Percentiles rank a stretch among this genome's conserved stretches.
Evolutionary conservation across 23 tunicate species (phyloP).

Genomic region (Pegea sp.): DNA sequence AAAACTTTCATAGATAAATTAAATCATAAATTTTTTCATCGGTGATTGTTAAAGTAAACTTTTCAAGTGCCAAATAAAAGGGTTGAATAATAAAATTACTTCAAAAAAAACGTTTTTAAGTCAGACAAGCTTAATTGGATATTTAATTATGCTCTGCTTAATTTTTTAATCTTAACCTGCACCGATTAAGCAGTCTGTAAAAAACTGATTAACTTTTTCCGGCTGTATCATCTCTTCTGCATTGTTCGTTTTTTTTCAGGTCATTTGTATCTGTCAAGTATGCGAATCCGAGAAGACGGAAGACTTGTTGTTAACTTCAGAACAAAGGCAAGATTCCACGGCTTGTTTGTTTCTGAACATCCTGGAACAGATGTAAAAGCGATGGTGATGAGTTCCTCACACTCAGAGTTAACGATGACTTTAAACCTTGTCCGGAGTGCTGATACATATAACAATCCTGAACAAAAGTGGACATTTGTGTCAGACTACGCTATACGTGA

Average conservation of each 20-base stretch:
- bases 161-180: too few species aligned
- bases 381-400: constrained; percentile 73
- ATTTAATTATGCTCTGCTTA: too few species aligned
- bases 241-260: constrained; percentile 38
- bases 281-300: constrained; percentile 91
- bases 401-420: constrained; percentile 58
- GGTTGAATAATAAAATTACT: too few species aligned
- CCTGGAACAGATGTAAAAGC: constrained; percentile 46
- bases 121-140: too few species aligned
- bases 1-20: too few species aligned
- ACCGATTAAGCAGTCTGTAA: too few species aligned
- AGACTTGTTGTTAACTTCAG: constrained; percentile 83
- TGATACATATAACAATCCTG: constrained; percentile 72
- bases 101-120: too few species aligned
- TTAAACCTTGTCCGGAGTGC: constrained; percentile 51
- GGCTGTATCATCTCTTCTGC: too few species aligned
- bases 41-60: too few species aligned
- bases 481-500: constrained; percentile 96
- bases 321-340: constrained; percentile 85
- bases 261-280: constrained; percentile 80
- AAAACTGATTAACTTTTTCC: not conserved
- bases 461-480: constrained; percentile 85
- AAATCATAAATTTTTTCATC: too few species aligned
- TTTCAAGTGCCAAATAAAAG: too few species aligned
- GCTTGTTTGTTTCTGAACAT: constrained; percentile 77